phyloP scores from a whole-genome alignment of 53 echinoderm and acorn worm species.

The Hippasteria phrygiana region DNA sequence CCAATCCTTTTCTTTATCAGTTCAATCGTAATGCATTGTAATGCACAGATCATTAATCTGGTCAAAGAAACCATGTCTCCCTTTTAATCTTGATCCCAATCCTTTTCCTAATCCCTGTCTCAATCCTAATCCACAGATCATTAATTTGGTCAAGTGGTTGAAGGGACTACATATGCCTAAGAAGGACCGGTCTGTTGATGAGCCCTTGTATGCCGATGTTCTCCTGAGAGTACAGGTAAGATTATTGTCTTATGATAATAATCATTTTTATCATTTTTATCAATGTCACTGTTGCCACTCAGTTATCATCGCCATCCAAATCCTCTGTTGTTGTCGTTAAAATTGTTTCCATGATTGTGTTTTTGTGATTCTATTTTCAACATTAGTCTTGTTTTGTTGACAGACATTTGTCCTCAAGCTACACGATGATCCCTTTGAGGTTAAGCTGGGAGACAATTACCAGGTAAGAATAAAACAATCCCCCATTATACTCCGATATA shows the following conservation, averaged over 20 bases:
- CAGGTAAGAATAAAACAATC: slow-evolving; percentile 90
- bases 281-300: no score
- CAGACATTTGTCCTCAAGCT: slow-evolving; percentile 82
- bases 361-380: background rate
- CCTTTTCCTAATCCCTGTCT: background rate
- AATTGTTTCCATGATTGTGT: background rate
- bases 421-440: slow-evolving; percentile 93
- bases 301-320: background rate
- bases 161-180: slow-evolving; percentile 83
- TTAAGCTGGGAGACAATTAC: slow-evolving; percentile 94
- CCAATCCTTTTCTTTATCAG: no score
- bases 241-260: background rate
- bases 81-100: background rate
- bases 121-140: slow-evolving; percentile 73
- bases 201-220: slow-evolving; percentile 93
- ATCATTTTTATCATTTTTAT: background rate
- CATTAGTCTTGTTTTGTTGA: slow-evolving; percentile 18
- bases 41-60: no score
- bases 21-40: background rate
- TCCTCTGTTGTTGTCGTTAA: no score
- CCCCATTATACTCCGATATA: no score
- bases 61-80: no score
- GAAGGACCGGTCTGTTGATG: slow-evolving; percentile 74
- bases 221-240: slow-evolving; percentile 87
- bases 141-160: slow-evolving; percentile 95